Evolutionary conservation across 1,140 invertebrate genomes (phyloP).

Genomic region (Drosophila willistoni): DNA sequence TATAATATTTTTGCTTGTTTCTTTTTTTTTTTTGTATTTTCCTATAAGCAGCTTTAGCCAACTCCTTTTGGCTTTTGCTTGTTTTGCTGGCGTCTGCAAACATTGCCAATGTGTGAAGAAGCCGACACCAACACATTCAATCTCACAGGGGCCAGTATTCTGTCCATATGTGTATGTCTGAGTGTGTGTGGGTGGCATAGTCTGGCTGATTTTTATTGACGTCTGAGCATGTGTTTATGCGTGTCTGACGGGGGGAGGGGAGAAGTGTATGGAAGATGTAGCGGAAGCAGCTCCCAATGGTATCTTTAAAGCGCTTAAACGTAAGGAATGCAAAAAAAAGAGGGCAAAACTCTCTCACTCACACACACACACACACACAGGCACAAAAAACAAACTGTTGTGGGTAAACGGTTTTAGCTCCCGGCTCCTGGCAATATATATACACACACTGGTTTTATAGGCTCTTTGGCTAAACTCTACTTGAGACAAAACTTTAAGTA

Average conservation of each 20-base stretch:
- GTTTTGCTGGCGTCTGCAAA: constrained; percentile 79
- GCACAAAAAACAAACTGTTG: constrained; percentile 37
- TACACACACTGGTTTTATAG: constrained; percentile 42
- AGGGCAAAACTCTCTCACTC: constrained; percentile 5
- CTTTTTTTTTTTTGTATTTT: constrained; percentile 63
- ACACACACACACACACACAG: constrained; percentile 1
- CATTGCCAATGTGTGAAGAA: constrained; percentile 74
- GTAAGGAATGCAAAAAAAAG: constrained; percentile 43
- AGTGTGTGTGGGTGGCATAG: constrained; percentile 36
- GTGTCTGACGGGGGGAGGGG: constrained; percentile 5
- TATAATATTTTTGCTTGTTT: constrained; percentile 27
- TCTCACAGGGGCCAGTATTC: constrained; percentile 33
- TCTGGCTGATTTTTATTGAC: constrained; percentile 78
- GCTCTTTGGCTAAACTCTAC: constrained; percentile 46
- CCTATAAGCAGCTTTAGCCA: constrained; percentile 75
- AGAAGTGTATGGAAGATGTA: too few species aligned
- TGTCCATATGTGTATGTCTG: constrained; percentile 18
- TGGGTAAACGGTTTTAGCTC: constrained; percentile 26
- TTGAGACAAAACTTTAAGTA: constrained; percentile 65
- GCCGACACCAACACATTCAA: constrained; percentile 43
- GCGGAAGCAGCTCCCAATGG: constrained; percentile 55
- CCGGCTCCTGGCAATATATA: constrained; percentile 12
- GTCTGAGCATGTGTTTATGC: constrained; percentile 78
- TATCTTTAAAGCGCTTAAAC: constrained; percentile 76
- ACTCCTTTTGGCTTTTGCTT: constrained; percentile 55